Base-by-base conservation (phyloP, 37 sponge, comb jelly and placozoan species). In the Ianthella basta region DNA sequence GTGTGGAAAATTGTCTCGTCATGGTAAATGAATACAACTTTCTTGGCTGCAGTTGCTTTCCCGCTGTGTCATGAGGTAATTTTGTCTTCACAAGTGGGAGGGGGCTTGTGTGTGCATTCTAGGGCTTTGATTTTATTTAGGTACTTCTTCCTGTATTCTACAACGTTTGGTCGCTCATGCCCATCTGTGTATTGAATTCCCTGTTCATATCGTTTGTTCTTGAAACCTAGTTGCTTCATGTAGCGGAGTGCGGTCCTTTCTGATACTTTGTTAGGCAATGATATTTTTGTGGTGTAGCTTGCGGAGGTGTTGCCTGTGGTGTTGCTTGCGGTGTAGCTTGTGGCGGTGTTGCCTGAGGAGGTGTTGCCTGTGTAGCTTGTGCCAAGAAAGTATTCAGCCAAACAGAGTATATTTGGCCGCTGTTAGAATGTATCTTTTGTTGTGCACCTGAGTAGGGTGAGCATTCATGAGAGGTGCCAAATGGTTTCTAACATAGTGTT, bases 11-110 rank as follows among this genome's bases (percentile, higher is more conserved):
- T 41, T 19, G 78, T 41, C 18, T 77, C 41, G 24, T 77, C 38
- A 77, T 40, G 38, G 78, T 41, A 41, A 24, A 41, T 77, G 78
- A 36, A 77, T 18, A 77, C 78, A 18, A 77, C 78, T 34, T 35
- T 68, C 18, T 27, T 68, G 18, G 30, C 30, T 68, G 34, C 69
- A 18, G 34, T 68, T 27, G 16, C 69, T 24, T 68, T 68, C 15
- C 69, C 69, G n/a, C 34, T 68, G 69, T 34, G 27, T 27, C 34
- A 68, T 27, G 34, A 35, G 16, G 69, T 19, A 19, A 34, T 35
- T 24, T 24, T 19, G 18, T 40, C 38, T 38, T 40, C 78, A 38
- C 78, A 77, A 18, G 50, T 41, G 35, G 78, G 41, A 37, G 78
- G 44, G 16, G 41, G 18, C n/a, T 44, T 44, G 74, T 33, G 18